Evolutionary conservation across 2,888 invertebrate genomes (phyloP).

Genomic region (Synanthedon vespiformis): DNA sequence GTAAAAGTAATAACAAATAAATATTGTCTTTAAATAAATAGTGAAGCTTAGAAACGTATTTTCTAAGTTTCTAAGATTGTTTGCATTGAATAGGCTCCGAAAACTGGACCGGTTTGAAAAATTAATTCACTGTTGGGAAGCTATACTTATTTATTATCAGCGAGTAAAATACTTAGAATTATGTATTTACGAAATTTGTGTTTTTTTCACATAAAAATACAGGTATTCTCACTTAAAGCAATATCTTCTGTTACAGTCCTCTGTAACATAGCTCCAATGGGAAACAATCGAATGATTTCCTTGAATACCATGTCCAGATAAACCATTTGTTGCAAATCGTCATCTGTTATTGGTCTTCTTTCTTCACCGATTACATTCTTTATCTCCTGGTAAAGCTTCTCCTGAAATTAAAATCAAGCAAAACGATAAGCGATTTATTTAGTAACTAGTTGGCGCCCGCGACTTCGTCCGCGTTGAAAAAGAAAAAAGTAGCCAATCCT

Average conservation of each 20-base stretch:
- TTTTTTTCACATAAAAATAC: neutral
- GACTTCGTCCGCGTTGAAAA: too few species aligned
- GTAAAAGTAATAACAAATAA: neutral
- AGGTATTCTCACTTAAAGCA: constrained; percentile 23
- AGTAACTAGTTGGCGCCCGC: too few species aligned
- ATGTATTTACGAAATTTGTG: neutral
- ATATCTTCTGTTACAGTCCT: constrained; percentile 43
- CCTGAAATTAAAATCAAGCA: constrained; percentile 19
- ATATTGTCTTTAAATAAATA: neutral
- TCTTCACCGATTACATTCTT: constrained; percentile 27
- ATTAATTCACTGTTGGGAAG: too few species aligned
- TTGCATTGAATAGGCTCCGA: too few species aligned
- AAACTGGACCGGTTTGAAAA: too few species aligned
- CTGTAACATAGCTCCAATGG: constrained; percentile 47
- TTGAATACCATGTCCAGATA: constrained; percentile 54
- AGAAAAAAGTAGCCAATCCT: too few species aligned
- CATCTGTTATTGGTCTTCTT: constrained; percentile 29
- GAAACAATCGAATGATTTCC: constrained; percentile 45
- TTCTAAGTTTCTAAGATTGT: too few species aligned
- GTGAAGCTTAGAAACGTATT: too few species aligned
- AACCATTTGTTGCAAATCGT: constrained; percentile 43
- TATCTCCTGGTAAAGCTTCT: constrained; percentile 43
- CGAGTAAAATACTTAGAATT: too few species aligned
- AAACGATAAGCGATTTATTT: too few species aligned
- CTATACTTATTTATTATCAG: too few species aligned